These are phyloP conservation scores for Sphyrna mokarran DNA, from an alignment of 2,113 vertebrate species.

Conservation along the genomic window DNA sequence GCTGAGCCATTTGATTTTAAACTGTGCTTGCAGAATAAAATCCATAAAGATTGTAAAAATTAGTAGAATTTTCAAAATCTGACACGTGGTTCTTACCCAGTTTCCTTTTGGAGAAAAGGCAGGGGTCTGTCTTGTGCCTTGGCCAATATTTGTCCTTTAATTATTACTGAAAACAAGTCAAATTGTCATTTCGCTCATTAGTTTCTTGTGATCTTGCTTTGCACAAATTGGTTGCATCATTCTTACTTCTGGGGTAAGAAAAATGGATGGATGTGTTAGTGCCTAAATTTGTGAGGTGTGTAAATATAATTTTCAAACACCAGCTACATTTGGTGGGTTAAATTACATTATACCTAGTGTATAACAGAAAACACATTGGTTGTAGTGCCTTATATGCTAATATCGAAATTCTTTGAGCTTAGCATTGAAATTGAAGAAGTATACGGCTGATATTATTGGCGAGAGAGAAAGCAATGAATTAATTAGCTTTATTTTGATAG, in stretches of 20 bases:
- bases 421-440: background rate
- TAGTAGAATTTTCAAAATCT: no score
- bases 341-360: background rate
- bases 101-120: background rate
- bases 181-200: background rate
- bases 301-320: background rate
- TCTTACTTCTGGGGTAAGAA: background rate
- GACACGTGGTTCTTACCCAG: no score
- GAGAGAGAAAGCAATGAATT: no score
- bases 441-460: no score
- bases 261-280: background rate
- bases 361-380: background rate
- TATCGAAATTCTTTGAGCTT: background rate
- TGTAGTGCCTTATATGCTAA: background rate
- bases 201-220: background rate
- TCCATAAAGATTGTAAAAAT: no score
- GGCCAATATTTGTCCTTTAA: background rate
- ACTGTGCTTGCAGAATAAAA: no score
- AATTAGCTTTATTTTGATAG: background rate
- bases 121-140: background rate
- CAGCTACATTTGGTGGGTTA: background rate
- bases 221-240: background rate
- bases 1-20: no score
- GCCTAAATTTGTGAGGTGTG: background rate
- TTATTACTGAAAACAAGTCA: background rate